These are phyloP conservation scores for Carcharodon carcharias DNA, from an alignment of 2,797 vertebrate genomes.

Conservation along the genomic window DNA sequence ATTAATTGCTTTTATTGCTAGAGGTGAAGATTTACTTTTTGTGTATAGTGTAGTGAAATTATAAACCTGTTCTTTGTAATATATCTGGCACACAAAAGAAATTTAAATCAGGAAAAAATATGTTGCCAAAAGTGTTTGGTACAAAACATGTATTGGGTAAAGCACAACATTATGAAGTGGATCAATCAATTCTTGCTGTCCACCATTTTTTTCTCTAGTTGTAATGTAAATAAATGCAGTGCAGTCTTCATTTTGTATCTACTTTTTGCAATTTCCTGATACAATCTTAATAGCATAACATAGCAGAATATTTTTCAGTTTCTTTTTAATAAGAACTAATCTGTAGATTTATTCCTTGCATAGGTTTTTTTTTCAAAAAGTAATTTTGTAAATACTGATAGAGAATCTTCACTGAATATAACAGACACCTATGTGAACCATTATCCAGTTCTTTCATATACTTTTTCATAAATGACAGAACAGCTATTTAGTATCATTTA, in stretches of 20 bases:
- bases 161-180: neutral
- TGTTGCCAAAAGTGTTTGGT: neutral
- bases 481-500: constrained; percentile 22
- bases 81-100: neutral
- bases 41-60: neutral
- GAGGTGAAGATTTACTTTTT: constrained; percentile 11
- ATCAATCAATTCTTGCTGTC: neutral
- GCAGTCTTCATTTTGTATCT: constrained; percentile 5
- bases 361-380: neutral
- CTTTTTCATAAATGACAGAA: neutral
- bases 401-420: constrained; percentile 5
- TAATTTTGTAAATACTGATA: neutral
- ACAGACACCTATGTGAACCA: neutral
- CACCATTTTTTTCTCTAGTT: neutral
- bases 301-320: neutral
- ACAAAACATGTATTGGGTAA: constrained; percentile 10
- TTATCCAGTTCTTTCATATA: constrained; percentile 6
- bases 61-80: neutral
- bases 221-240: neutral
- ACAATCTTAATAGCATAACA: neutral
- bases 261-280: neutral
- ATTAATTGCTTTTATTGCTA: neutral
- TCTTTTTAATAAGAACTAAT: neutral
- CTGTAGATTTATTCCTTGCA: neutral
- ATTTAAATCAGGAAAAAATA: neutral